Evolutionary conservation across 2,113 vertebrate species (phyloP), one percentile per base, ranked within the genome.

Genomic region (Pandion haliaetus): DNA sequence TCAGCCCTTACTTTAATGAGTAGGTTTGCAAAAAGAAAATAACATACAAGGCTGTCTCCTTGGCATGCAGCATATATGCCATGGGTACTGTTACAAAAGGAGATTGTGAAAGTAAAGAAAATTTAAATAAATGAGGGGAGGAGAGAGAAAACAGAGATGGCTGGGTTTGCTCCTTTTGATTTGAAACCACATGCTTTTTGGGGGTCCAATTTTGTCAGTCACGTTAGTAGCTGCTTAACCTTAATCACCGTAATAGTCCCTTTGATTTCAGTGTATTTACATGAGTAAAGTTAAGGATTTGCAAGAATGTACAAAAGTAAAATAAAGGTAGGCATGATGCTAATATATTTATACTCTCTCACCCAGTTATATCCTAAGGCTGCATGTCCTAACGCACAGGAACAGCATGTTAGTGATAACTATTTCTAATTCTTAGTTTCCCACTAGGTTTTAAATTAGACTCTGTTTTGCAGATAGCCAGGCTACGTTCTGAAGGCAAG

Each of bases 381-480:
- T 73, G 20, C 3, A 1, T 57, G 49, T 59, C 12, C 23, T 79
- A 76, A 17, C 6, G 24, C 36, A 28, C 5, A 65, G 55, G 54
- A 93, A 52, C 29, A 95, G 29, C 18, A 21, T 17, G 24, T 78
- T 85, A 62, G 18, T 25, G 34, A 81, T 84, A 86, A 82, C 14
- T 25, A 82, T 81, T 88, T 97, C 44, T 95, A 96, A 88, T 85
- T 96, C 49, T 73, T n/a, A 67, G 45, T 77, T 97, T 96, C 77
- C 58, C 44, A 79, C 47, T 69, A 82, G 38, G 79, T 34, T 87
- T 91, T 59, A 71, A 96, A 82, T 94, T 93, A 87, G 54, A 91
- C 83, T 93, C 49, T 91, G 40, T 85, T 94, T 94, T 92, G 61
- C n/a, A 94, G 83, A 79, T 54, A 85, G 72, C 80, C 54, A 78